Conservation (phyloP, 2,113 vertebrate genomes). For the Gopherus flavomarginatus region DNA sequence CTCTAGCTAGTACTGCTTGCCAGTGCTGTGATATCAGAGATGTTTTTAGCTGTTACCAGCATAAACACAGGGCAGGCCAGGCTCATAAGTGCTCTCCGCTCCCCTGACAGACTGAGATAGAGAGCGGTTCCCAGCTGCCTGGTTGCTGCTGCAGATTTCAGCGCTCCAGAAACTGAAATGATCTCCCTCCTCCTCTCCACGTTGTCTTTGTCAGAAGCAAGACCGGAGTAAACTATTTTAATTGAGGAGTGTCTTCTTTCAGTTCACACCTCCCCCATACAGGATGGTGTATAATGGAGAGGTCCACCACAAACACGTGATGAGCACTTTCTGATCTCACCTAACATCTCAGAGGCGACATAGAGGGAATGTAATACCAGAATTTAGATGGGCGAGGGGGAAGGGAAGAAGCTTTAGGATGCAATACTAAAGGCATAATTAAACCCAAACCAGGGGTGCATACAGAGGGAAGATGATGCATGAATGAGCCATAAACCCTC, state of each 20-base stretch:
- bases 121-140: background rate
- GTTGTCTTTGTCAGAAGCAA: background rate
- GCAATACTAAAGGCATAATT: background rate
- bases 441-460: background rate
- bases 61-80: background rate
- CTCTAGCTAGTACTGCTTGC: background rate
- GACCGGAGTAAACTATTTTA: background rate
- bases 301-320: too few relatives aligned
- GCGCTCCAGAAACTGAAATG: too few relatives aligned
- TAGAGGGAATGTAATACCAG: background rate
- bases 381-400: background rate
- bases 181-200: background rate
- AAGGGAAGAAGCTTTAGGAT: background rate
- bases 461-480: background rate
- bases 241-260: background rate
- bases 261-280: background rate
- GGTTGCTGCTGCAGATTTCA: background rate
- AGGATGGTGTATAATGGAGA: background rate
- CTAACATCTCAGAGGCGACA: background rate
- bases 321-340: background rate
- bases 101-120: background rate
- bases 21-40: too few relatives aligned
- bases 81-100: background rate
- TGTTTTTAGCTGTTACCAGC: background rate
- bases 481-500: fast-evolving